Evolutionary conservation across 1,140 invertebrate genomes (phyloP).

Genomic region (Bathynomus jamesi): DNA sequence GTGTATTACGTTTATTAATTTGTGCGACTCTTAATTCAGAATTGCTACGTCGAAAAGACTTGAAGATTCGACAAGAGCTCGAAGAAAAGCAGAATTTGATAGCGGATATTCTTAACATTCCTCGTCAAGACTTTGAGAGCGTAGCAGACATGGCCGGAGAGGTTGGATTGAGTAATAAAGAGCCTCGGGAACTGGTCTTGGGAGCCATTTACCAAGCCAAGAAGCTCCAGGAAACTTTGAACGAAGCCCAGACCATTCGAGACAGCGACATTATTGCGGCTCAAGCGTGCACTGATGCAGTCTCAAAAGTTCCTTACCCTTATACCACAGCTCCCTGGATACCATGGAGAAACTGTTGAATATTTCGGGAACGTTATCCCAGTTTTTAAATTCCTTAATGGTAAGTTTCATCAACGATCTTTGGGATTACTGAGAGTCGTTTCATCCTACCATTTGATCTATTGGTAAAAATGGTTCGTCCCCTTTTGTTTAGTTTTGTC

Average conservation of each 20-base stretch:
- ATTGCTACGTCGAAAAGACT: conserved; percentile 61
- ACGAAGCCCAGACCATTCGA: conserved; percentile 33
- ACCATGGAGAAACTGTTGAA: conserved; percentile 31
- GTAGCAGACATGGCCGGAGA: conserved; percentile 56
- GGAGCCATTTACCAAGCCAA: conserved; percentile 63
- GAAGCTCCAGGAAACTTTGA: conserved; percentile 38
- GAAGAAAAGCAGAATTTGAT: conserved; percentile 64
- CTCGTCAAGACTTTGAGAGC: conserved; percentile 52
- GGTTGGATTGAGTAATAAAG: conserved; percentile 47
- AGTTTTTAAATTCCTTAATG: conserved; percentile 33
- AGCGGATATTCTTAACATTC: conserved; percentile 66
- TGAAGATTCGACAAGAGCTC: conserved; percentile 59
- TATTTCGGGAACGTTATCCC: conserved; percentile 23
- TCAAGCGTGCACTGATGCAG: conserved; percentile 22
- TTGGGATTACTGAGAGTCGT: too few relatives aligned
- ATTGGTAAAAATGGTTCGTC: too few relatives aligned
- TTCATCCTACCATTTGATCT: too few relatives aligned
- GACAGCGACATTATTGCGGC: conserved; percentile 39
- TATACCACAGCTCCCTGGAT: conserved; percentile 24
- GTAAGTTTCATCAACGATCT: too few relatives aligned
- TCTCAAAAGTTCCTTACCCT: conserved; percentile 6
- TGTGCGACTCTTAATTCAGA: too few relatives aligned
- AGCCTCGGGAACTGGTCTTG: conserved; percentile 60
- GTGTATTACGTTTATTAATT: too few relatives aligned
- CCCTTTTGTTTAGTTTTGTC: too few relatives aligned